Base-by-base conservation (phyloP, 2,113 vertebrate species). In the Mungos mungo region DNA sequence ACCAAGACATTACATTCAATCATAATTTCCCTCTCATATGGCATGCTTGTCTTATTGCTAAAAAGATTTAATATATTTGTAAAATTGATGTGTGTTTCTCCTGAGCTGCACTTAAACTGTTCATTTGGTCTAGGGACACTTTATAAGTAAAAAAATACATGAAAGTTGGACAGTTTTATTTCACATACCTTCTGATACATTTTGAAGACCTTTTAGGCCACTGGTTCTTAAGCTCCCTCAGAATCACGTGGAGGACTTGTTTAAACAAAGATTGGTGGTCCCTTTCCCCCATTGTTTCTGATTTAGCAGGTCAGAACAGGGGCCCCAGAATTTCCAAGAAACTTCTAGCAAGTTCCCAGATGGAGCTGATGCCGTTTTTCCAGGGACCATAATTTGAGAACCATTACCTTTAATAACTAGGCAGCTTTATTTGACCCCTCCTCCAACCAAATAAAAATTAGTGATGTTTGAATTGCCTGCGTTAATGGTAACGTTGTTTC, bases 171-270 rank as follows among this genome's bases (percentile, higher is more conserved):
- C 23, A 71, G 3, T 72, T 95, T 87, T 93, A 77, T 91, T 87
- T 52, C 65, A 90, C 87, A 97, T 33, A 91, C n/a, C 85, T 92
- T 52, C 66, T 82, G 47, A 41, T 86, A 85, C 3, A 13, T 88
- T 92, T 97, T 92, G 74, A 94, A 97, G 76, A 66, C 38, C 66
- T 97, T 50, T 93, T 98, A 97, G 97, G 89, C 52, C 88, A 65
- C 29, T 38, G 5, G 8, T 81, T 91, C 57, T 96, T 65, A 74
- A 77, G 68, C 23, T 68, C 1, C 80, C 41, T 89, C 35, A 68
- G 50, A 65, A 82, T 90, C 41, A 93, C 35, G n/a, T 88, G 68
- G 47, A 88, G 21, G 31, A 27, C 41, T 88, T 82, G 54, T 71
- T 90, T 57, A 95, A 81, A 65, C 7, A 86, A 77, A 45, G 29